A percentile compares a stretch with the other conserved stretches of the same genome.
Conservation (phyloP, 2,888 invertebrate genomes). For the Hirtodrosophila confusa region DNA sequence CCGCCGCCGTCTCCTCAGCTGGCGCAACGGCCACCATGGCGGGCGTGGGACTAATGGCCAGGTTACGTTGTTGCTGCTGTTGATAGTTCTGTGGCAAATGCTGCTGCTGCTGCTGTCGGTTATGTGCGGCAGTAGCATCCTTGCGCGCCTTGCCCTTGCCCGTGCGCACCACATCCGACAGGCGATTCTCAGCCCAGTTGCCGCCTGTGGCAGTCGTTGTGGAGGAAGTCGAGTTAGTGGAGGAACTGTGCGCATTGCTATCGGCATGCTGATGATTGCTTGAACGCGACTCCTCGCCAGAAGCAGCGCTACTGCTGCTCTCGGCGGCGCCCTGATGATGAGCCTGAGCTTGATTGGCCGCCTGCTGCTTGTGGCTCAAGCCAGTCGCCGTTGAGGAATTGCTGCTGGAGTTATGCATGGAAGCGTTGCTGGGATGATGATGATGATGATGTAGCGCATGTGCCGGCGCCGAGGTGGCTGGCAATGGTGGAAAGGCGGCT, state of each 20-base stretch:
- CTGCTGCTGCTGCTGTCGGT: conserved; percentile 63
- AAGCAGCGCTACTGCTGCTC: conserved; percentile 3
- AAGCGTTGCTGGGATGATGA: conserved; percentile 38
- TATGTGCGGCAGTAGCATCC: conserved; percentile 68
- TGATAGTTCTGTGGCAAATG: conserved; percentile 34
- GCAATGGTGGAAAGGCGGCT: conserved; percentile 91
- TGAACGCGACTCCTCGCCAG: conserved; percentile 55
- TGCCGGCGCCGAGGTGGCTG: conserved; percentile 85
- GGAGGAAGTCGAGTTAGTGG: conserved; percentile 33
- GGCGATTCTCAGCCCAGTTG: conserved; percentile 87
- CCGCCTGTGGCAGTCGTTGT: conserved; percentile 16
- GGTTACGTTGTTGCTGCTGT: conserved; percentile 50
- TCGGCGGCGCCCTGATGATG: neutral
- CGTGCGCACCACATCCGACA: conserved; percentile 90
- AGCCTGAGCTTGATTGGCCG: too few relatives aligned
- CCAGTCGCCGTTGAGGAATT: conserved; percentile 42
- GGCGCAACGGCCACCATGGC: conserved; percentile 75
- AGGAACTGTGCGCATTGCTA: conserved; percentile 71
- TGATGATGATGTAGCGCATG: conserved; percentile 43
- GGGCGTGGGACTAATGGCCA: conserved; percentile 68
- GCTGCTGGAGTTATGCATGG: conserved; percentile 55
- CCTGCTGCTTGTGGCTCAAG: conserved; percentile 39
- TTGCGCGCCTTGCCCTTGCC: conserved; percentile 81
- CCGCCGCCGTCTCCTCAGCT: conserved; percentile 72
- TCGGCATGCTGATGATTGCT: conserved; percentile 59